Base-by-base conservation (phyloP, 1,140 invertebrate species). In the Mamestra configurata region DNA sequence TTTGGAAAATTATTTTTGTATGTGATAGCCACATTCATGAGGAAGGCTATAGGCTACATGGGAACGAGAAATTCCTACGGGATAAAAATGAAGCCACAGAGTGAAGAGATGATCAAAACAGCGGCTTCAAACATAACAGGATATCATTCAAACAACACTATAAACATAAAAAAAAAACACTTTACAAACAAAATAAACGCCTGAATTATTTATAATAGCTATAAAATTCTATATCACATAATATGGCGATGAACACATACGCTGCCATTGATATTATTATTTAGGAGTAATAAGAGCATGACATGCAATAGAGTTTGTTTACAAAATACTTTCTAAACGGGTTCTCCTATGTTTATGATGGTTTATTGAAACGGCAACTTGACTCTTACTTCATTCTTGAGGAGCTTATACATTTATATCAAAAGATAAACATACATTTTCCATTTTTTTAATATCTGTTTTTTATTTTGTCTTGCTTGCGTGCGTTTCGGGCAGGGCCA, bases 301-400 rank as follows among this genome's bases (percentile, higher is more conserved):
- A 53, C 59, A 66, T 40, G 51, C 43, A 66, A 55, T 66, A 35
- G 66, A 72, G 31, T 73, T 64, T 79, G 40, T 79, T 73, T 79
- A 64, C 70, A 79, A 79, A 77, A 73, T 27, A 24, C 46, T 66
- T 75, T 73, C 78, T 27, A 73, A 81, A 78, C 70, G 18, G 46
- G 75, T 81, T 81, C 73, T 75, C 73, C 51, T 64, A 71, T 75
- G 66, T 79, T 82, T 82, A 79, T 77, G 61, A 79, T 78, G 59
- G 79, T 77, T 78, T 72, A 77, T 77, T 72, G 53, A 68, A 22
- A 46, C 20, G 57, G 51, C 77, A 71, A 79, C 81, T 77, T 78
- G 61, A 68, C 46, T 53, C n/a, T 79, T 76, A 51, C 59, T 15
- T 70, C 51, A 72, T 61, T 37, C 4, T 61, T 46, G 46, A 64